Evolutionary conservation across 2,797 vertebrate genomes (phyloP).

Genomic region (Gila robusta): DNA sequence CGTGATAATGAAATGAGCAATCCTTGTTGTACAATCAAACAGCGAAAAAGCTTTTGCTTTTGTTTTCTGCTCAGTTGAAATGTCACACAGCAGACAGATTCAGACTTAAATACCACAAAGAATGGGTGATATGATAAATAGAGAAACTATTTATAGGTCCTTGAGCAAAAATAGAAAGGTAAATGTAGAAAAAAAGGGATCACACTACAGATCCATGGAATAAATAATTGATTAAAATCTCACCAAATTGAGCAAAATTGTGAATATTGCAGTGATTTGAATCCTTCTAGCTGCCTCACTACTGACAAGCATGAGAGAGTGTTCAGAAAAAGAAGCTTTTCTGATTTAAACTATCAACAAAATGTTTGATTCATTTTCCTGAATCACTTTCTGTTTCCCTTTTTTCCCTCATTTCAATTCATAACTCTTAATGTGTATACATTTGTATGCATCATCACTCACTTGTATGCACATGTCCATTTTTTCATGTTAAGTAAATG

Average conservation of each 20-base stretch:
- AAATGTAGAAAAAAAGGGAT: not conserved
- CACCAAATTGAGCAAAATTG: not conserved
- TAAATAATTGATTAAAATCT: not conserved
- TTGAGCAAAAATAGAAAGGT: slow-evolving; percentile 5
- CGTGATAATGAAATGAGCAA: not conserved
- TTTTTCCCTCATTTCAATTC: not conserved
- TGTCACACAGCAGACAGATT: slow-evolving; percentile 10
- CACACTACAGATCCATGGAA: not conserved
- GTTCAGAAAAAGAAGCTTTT: not conserved
- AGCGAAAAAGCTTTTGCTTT: slow-evolving; percentile 16
- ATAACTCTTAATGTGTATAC: not conserved
- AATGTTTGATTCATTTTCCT: not conserved
- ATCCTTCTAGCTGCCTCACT: not conserved
- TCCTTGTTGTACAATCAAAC: slow-evolving; percentile 1
- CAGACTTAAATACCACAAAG: not conserved
- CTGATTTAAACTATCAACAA: not conserved
- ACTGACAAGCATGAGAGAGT: not conserved
- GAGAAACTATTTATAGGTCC: slow-evolving; percentile 4
- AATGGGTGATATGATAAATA: not conserved
- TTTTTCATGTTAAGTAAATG: not conserved
- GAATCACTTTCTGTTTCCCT: not conserved
- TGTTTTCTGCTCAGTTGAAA: slow-evolving; percentile 1
- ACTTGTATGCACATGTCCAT: no score
- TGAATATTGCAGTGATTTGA: not conserved
- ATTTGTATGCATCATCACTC: not conserved